Evolutionary conservation across 1,140 invertebrate species (phyloP).

Genomic region (Leptinotarsa lineolata): DNA sequence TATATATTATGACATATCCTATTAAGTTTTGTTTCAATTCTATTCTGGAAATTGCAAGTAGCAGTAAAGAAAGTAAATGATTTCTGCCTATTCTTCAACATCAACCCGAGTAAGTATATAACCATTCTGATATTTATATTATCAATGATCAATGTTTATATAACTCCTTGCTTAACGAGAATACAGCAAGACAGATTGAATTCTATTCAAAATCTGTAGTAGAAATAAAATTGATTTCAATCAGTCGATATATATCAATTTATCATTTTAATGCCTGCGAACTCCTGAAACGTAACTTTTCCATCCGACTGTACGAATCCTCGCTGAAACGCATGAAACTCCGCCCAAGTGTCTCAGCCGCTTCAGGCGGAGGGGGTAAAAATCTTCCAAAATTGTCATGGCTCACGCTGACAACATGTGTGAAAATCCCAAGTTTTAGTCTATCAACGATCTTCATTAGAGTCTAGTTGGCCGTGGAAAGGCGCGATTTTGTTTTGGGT

Average conservation of each 20-base stretch:
- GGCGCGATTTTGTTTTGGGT: constrained; percentile 30
- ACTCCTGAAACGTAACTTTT: constrained; percentile 10
- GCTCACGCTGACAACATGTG: constrained; percentile 51
- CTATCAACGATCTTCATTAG: constrained; percentile 50
- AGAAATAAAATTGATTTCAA: too few species aligned
- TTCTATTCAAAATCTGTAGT: too few species aligned
- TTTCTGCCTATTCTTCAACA: too few species aligned
- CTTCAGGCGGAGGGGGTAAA: constrained; percentile 22
- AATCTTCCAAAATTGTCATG: constrained; percentile 42
- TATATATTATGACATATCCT: too few species aligned
- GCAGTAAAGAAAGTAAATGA: too few species aligned
- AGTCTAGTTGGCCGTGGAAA: constrained; percentile 45
- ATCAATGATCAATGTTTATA: too few species aligned
- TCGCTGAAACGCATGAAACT: constrained; percentile 21
- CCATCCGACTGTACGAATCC: constrained; percentile 17
- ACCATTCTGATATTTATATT: too few species aligned
- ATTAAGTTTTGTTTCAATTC: too few species aligned
- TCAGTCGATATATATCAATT: background rate
- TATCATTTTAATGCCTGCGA: background rate
- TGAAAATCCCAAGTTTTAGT: constrained; percentile 48
- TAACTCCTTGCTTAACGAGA: too few species aligned
- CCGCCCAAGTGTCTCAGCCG: constrained; percentile 30
- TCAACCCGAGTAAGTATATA: too few species aligned
- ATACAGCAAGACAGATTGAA: too few species aligned
- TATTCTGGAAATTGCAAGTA: too few species aligned